phyloP scores from a whole-genome alignment of 1,140 invertebrate genomes.

The Zaprionus taronus region DNA sequence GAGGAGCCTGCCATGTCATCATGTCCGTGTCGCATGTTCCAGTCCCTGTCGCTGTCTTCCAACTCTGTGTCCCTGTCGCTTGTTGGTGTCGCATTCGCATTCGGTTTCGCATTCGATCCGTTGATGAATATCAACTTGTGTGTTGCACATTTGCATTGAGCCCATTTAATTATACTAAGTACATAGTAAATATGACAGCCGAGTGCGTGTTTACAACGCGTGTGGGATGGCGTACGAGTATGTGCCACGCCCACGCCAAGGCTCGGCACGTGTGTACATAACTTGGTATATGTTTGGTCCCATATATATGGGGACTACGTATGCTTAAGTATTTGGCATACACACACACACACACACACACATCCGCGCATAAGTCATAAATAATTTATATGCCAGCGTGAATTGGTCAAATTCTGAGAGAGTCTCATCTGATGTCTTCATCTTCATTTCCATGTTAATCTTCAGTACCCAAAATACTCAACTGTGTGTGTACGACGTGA shows the following conservation, averaged over 20 bases:
- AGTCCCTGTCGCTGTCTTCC: neutral
- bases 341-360: conserved; percentile 12
- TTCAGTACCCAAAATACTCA: neutral
- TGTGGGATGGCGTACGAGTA: neutral
- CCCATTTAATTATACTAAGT: conserved; percentile 82
- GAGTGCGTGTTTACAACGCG: conserved; percentile 15
- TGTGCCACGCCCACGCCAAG: neutral
- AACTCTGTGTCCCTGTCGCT: conserved; percentile 1
- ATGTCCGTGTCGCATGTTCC: conserved; percentile 14
- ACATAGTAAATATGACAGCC: conserved; percentile 74
- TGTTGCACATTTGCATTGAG: conserved; percentile 71
- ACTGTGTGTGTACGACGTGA: neutral
- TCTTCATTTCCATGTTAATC: conserved; percentile 80
- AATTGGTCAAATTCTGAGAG: conserved; percentile 72
- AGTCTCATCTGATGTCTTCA: conserved; percentile 50
- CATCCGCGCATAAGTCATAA: conserved; percentile 58
- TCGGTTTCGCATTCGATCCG: conserved; percentile 14
- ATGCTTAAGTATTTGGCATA: conserved; percentile 35
- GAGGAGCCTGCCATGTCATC: conserved; percentile 2
- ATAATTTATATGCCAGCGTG: conserved; percentile 80
- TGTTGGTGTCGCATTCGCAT: conserved; percentile 16
- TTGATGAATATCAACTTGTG: conserved; percentile 66
- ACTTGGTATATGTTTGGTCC: conserved; percentile 23
- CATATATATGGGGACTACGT: conserved; percentile 20
- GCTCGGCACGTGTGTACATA: conserved; percentile 6